Evolutionary conservation across 2,797 vertebrate genomes (phyloP).

Genomic region (Neosilurus hyrtlii): DNA sequence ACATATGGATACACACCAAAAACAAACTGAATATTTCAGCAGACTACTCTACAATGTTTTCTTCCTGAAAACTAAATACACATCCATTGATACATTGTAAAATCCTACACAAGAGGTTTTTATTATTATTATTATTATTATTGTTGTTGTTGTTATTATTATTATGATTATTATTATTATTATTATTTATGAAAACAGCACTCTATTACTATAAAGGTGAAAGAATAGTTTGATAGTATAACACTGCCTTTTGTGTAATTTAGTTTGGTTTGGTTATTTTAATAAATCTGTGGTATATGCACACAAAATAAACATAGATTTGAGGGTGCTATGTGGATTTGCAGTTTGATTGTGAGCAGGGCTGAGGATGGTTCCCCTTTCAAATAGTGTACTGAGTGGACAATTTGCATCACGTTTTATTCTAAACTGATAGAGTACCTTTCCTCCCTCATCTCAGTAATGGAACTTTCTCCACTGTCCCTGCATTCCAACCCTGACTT

Average conservation of each 20-base stretch:
- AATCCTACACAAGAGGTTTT: not conserved
- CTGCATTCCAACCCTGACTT: too few relatives aligned
- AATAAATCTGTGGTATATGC: not conserved
- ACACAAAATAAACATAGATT: too few relatives aligned
- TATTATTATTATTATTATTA: not conserved
- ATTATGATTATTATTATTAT: not conserved
- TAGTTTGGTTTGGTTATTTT: not conserved
- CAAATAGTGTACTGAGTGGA: too few relatives aligned
- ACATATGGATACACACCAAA: not conserved
- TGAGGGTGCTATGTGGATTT: too few relatives aligned
- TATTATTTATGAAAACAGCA: not conserved
- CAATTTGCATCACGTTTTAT: too few relatives aligned
- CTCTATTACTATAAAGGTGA: not conserved
- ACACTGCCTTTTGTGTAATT: not conserved
- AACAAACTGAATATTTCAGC: constrained; percentile 9
- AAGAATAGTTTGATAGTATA: not conserved
- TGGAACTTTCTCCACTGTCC: too few relatives aligned
- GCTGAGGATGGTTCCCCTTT: too few relatives aligned
- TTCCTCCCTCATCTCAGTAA: too few relatives aligned
- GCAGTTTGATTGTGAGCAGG: too few relatives aligned
- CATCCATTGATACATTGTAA: not conserved
- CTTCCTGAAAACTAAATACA: not conserved
- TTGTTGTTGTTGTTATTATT: not conserved
- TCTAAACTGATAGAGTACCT: too few relatives aligned
- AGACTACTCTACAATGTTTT: not conserved